These are phyloP conservation scores for Onychomys leucogaster DNA, from an alignment of 2,797 vertebrate species.

Conservation along the genomic window DNA sequence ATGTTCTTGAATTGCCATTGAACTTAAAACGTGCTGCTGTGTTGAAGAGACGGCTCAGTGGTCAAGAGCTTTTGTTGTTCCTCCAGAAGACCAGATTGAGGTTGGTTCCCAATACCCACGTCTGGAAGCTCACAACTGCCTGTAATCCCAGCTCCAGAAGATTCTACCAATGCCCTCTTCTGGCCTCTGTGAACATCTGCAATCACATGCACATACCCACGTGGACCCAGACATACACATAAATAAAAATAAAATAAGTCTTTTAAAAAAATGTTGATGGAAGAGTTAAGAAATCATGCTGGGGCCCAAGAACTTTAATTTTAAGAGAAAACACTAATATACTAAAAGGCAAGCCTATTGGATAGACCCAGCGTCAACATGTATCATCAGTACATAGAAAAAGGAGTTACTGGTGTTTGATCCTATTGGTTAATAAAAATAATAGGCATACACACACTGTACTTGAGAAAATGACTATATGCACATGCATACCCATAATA, in stretches of 20 bases:
- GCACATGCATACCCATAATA: not conserved
- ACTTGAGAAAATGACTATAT: not conserved
- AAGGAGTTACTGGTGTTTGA: not conserved
- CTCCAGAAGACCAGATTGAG: not conserved
- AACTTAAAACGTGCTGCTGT: not conserved
- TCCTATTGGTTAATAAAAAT: not conserved
- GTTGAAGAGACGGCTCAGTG: not conserved
- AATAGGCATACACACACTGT: not conserved
- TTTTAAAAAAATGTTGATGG: not conserved
- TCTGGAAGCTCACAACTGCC: not conserved
- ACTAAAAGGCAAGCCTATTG: not conserved
- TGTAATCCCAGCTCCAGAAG: not conserved
- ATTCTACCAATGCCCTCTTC: not conserved
- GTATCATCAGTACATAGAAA: not conserved
- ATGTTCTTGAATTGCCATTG: not conserved
- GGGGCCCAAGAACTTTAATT: not conserved
- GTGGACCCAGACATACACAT: not conserved
- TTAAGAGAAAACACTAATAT: constrained; percentile 13
- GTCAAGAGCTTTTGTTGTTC: not conserved
- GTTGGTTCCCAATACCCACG: too few species aligned
- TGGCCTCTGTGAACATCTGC: not conserved
- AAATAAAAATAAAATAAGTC: not conserved
- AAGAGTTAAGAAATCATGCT: not conserved
- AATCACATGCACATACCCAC: not conserved
- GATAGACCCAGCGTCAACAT: not conserved